These are phyloP conservation scores for Drosophila persimilis DNA, from an alignment of 1,140 invertebrate species.

Conservation along the genomic window DNA sequence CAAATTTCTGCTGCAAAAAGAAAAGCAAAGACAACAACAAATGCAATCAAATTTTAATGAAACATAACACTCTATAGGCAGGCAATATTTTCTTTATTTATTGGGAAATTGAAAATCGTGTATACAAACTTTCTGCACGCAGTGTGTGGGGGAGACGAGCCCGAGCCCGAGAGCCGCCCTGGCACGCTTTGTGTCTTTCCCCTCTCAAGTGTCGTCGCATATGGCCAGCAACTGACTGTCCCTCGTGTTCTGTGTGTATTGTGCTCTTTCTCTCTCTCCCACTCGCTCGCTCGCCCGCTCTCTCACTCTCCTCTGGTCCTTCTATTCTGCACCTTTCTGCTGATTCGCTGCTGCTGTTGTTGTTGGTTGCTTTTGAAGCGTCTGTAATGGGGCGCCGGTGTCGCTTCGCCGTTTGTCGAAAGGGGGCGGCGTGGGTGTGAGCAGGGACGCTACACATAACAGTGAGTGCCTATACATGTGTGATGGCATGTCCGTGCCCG, in stretches of 20 bases:
- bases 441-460: neutral
- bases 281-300: too few relatives aligned
- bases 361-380: slow-evolving; percentile 39
- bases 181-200: slow-evolving; percentile 32
- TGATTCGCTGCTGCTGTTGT: slow-evolving; percentile 26
- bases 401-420: slow-evolving; percentile 21
- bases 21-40: too few relatives aligned
- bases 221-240: slow-evolving; percentile 68
- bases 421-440: neutral
- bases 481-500: slow-evolving; percentile 32
- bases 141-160: slow-evolving; percentile 13
- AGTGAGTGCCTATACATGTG: slow-evolving; percentile 36
- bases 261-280: slow-evolving; percentile 1
- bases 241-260: neutral
- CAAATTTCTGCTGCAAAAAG: too few relatives aligned
- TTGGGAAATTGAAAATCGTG: neutral
- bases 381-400: slow-evolving; percentile 49
- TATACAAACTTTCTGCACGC: slow-evolving; percentile 1
- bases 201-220: slow-evolving; percentile 52
- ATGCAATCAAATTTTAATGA: too few relatives aligned
- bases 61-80: too few relatives aligned
- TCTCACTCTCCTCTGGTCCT: neutral
- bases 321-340: neutral
- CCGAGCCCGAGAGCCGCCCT: neutral
- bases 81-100: neutral